Evolutionary conservation across 2,797 vertebrate species (phyloP).

Genomic region (Epinephelus awoara): DNA sequence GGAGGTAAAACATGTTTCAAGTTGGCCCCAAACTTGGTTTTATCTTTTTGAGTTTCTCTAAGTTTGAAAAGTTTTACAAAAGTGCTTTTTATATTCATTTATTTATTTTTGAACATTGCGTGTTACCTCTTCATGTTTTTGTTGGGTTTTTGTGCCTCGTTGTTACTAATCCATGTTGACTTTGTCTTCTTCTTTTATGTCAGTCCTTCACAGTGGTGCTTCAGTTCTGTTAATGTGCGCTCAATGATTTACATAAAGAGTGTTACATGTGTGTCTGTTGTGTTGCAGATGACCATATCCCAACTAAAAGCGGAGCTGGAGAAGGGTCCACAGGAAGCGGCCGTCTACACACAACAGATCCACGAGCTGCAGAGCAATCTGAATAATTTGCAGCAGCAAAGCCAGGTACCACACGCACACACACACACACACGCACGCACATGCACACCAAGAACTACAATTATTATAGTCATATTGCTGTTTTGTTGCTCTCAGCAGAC

Average conservation of each 20-base stretch:
- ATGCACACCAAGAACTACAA: not conserved
- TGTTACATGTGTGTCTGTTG: constrained; percentile 20
- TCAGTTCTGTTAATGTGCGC: constrained; percentile 23
- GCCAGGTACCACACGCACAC: constrained; percentile 86
- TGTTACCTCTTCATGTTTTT: constrained; percentile 6
- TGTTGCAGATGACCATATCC: constrained; percentile 88
- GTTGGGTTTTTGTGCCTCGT: constrained; percentile 25
- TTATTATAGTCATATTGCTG: constrained; percentile 4
- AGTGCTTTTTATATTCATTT: not conserved
- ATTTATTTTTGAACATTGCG: not conserved
- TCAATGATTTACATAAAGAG: not conserved
- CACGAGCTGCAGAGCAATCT: constrained; percentile 91
- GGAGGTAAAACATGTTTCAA: constrained; percentile 85
- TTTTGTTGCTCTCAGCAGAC: constrained; percentile 19
- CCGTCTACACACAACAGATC: constrained; percentile 94
- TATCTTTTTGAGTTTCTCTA: constrained; percentile 36
- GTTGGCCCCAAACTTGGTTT: constrained; percentile 35
- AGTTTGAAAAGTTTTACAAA: constrained; percentile 2
- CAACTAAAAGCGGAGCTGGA: constrained; percentile 94
- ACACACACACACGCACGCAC: constrained; percentile 13
- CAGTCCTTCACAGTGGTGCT: constrained; percentile 11
- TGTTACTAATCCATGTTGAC: constrained; percentile 9
- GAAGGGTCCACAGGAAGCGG: constrained; percentile 96
- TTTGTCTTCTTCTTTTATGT: constrained; percentile 20
- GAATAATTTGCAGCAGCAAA: constrained; percentile 92